phyloP scores from a whole-genome alignment of 2,797 vertebrate genomes.

The Oryzias sinensis region DNA sequence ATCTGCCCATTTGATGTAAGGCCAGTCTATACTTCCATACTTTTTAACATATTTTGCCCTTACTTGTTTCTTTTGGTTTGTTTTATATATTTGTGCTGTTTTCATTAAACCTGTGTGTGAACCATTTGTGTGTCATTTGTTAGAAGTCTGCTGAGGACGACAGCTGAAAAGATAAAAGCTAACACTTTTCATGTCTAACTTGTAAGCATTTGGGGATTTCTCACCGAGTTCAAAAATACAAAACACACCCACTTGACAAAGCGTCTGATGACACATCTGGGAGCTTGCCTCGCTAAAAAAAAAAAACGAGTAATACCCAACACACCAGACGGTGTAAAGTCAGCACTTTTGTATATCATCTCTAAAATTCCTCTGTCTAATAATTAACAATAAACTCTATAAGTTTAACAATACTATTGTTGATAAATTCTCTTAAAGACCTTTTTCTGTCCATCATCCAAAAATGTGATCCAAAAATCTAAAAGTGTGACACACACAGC shows the following conservation, averaged over 20 bases:
- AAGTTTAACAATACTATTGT: too few species aligned
- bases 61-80: too few species aligned
- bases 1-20: too few species aligned
- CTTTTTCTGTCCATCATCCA: too few species aligned
- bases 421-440: too few species aligned
- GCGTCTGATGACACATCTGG: slow-evolving; percentile 44
- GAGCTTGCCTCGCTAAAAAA: slow-evolving; percentile 17
- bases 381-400: too few species aligned
- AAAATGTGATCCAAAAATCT: too few species aligned
- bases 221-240: slow-evolving; percentile 42
- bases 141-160: slow-evolving; percentile 38
- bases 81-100: background rate
- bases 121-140: slow-evolving; percentile 19
- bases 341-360: background rate
- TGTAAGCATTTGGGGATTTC: slow-evolving; percentile 40
- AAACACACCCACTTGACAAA: slow-evolving; percentile 43
- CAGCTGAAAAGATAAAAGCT: slow-evolving; percentile 41
- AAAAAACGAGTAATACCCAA: slow-evolving; percentile 30
- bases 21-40: too few species aligned
- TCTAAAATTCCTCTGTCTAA: too few species aligned
- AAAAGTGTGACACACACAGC: too few species aligned
- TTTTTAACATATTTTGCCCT: too few species aligned
- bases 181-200: slow-evolving; percentile 45
- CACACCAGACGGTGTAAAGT: slow-evolving; percentile 8
- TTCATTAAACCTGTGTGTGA: background rate